Percentiles rank a stretch among this genome's conserved stretches.
Conservation (phyloP, 2,797 vertebrate species). For the Anniella stebbinsi region DNA sequence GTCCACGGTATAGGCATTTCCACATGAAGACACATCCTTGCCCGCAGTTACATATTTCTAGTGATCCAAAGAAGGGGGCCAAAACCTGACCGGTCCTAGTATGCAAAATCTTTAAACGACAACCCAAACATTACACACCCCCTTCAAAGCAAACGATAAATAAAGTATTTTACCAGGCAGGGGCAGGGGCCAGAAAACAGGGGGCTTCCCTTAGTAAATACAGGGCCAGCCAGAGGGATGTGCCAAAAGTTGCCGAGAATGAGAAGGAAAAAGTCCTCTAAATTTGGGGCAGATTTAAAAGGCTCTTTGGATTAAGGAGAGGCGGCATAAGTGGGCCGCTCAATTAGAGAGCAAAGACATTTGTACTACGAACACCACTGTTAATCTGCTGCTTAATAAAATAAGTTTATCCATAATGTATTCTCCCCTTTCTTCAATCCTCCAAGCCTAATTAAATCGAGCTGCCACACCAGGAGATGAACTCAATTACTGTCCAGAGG, state of each 20-base stretch:
- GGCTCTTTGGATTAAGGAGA: neutral
- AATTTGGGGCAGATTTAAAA: neutral
- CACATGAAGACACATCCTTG: neutral
- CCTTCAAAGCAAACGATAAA: too few species aligned
- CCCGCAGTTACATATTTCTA: neutral
- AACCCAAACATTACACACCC: neutral
- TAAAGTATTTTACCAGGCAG: too few species aligned
- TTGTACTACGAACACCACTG: neutral
- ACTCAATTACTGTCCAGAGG: slow-evolving; percentile 33
- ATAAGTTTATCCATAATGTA: slow-evolving; percentile 16
- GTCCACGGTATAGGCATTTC: too few species aligned
- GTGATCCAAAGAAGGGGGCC: neutral
- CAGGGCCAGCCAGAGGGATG: too few species aligned
- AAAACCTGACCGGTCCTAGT: neutral
- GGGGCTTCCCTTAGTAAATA: neutral
- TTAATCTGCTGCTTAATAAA: slow-evolving; percentile 14
- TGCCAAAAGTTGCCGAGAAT: neutral
- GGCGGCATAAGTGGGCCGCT: neutral
- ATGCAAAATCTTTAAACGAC: neutral
- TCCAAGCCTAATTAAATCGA: slow-evolving; percentile 22
- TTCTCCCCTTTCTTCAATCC: neutral
- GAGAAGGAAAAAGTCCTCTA: too few species aligned
- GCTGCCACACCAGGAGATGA: slow-evolving; percentile 19
- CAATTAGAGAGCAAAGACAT: neutral
- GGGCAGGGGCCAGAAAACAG: neutral